Base-by-base conservation (phyloP, 2,797 vertebrate genomes). In the Echiichthys vipera region DNA sequence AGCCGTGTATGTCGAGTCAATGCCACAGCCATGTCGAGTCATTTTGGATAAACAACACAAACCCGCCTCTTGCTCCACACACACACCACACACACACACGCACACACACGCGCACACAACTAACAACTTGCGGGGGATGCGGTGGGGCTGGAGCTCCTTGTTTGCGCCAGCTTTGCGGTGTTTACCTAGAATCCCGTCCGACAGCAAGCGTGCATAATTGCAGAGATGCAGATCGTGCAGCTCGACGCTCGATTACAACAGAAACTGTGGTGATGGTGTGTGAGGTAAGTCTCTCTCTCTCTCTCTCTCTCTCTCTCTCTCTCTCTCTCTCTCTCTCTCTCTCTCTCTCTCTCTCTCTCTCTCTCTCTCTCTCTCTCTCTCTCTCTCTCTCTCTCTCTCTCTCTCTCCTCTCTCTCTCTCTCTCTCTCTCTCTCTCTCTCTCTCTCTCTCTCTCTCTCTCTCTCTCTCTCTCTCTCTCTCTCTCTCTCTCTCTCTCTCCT, bases 241-340 rank as follows among this genome's bases (percentile, higher is more conserved):
- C 88, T 88, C 89, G 88, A 89, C 82, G 89, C 80, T 91, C 84
- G 88, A 77, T 89, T 88, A 78, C 62, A 59, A 78, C 62, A 59
- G 67, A 30, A 71, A 71, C 58, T 74, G 27, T 22, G n/a, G 20
- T 61, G 83, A 70, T 68, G 74, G 71, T 69, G 71, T 51, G 68
- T 78, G 82, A 78, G 62, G 30, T 10, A n/a, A 11, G 63, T 55
- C 62, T 50, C 27, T 13, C 59, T 18, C 71, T 12, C 55, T 40
- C 54, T 39, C 47, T 37, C 43, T 25, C 42, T 42, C 27, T 39
- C 73, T 50, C 73, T 39, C 59, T 36, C 47, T 36, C 57, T 20
- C 46, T 22, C 53, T 62, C 58, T 46, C 71, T 59, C 70, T 59
- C 66, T 37, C 32, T 34, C 32, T 34, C 32, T 34, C 32, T 2